A percentile compares a stretch with the other conserved stretches of the same genome.
phyloP scores from a whole-genome alignment of 2,797 vertebrate species.

The Mus spretus region DNA sequence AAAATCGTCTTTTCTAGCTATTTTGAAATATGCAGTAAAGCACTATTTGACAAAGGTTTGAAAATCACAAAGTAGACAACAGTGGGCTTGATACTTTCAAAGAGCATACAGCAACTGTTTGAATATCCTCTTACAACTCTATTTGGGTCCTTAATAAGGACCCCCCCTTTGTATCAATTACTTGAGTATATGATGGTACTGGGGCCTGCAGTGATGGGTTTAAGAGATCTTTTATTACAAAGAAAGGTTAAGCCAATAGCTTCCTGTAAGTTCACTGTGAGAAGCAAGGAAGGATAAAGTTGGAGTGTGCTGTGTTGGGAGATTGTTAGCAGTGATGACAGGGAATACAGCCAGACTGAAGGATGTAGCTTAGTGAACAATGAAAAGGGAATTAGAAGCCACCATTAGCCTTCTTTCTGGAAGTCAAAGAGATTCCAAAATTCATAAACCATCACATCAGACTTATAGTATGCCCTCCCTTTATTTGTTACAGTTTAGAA shows the following conservation, averaged over 20 bases:
- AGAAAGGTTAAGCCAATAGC: not conserved
- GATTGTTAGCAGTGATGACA: not conserved
- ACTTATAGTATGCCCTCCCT: not conserved
- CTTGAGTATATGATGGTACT: not conserved
- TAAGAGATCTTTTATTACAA: not conserved
- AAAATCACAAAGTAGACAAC: not conserved
- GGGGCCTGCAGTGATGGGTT: not conserved
- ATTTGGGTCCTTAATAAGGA: not conserved
- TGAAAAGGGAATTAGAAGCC: not conserved
- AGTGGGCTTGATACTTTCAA: not conserved
- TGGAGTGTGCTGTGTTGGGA: not conserved
- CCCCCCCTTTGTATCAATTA: not conserved
- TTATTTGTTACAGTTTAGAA: not conserved
- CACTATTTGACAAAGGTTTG: not conserved
- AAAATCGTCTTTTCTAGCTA: not conserved
- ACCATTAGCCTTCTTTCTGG: not conserved
- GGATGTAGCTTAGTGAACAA: not conserved
- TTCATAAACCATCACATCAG: not conserved
- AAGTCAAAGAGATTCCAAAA: not conserved
- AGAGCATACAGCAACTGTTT: not conserved
- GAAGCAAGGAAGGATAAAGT: not conserved
- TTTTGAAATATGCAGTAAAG: not conserved
- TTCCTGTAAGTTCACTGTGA: not conserved
- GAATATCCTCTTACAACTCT: not conserved
- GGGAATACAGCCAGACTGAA: not conserved